phyloP scores from a whole-genome alignment of 64 coral and sea anemone genomes.

The Pachyseris speciosa region DNA sequence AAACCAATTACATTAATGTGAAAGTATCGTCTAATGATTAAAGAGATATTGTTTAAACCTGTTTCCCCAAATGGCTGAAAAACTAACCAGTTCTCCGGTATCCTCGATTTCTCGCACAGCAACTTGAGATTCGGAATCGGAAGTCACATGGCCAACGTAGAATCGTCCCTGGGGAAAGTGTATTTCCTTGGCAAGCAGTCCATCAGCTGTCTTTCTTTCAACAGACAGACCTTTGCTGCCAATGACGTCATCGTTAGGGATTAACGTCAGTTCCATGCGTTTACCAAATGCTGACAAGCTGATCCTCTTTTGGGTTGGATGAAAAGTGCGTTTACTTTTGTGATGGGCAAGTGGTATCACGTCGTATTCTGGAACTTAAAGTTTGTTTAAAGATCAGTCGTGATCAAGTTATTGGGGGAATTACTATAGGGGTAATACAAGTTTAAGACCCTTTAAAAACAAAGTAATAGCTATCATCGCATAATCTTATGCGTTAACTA shows the following conservation, averaged over 20 bases:
- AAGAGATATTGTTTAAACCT: no score
- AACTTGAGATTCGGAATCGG: slow-evolving; percentile 42
- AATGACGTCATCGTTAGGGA: slow-evolving; percentile 44
- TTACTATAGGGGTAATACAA: no score
- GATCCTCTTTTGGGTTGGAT: not conserved
- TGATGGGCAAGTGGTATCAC: not conserved
- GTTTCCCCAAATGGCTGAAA: no score
- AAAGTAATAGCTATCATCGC: no score
- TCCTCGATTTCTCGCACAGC: slow-evolving; percentile 38
- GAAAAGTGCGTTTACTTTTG: slow-evolving; percentile 3
- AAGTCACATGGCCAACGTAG: slow-evolving; percentile 38
- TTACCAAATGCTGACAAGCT: slow-evolving; percentile 42
- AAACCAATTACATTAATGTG: no score
- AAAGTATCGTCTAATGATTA: no score
- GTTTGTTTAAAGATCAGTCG: not conserved
- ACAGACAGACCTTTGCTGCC: not conserved
- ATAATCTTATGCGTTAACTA: no score
- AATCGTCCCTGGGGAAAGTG: slow-evolving; percentile 35
- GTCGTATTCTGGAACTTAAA: slow-evolving; percentile 67
- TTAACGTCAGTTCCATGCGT: slow-evolving; percentile 23
- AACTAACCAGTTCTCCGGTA: slow-evolving; percentile 45
- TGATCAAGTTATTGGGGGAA: no score
- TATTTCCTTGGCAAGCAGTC: slow-evolving; percentile 11
- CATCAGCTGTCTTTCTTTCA: not conserved
- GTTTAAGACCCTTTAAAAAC: no score